A percentile compares a stretch with the other conserved stretches of the same genome.
These are phyloP conservation scores for Napeogenes sylphis DNA, from an alignment of 2,888 invertebrate species.

Conservation along the genomic window DNA sequence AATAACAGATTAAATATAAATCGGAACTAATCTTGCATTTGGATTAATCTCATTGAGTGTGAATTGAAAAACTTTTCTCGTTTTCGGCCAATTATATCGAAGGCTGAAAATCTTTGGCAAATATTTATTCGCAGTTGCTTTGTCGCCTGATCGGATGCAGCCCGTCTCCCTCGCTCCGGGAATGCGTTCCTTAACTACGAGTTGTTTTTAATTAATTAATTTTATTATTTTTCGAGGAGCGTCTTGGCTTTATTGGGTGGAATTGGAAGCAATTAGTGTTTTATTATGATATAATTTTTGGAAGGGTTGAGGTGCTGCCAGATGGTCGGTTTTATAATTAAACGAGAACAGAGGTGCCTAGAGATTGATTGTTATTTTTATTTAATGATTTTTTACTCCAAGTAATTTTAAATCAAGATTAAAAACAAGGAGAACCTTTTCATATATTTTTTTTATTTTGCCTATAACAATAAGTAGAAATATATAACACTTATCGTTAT, in stretches of 20 bases:
- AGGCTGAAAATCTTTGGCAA: constrained; percentile 60
- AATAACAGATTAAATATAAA: constrained; percentile 36
- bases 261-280: constrained; percentile 76
- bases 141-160: constrained; percentile 16
- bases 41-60: constrained; percentile 56
- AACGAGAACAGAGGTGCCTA: constrained; percentile 11
- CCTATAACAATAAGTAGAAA: no score
- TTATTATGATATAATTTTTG: constrained; percentile 78
- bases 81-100: constrained; percentile 65
- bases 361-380: neutral
- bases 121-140: constrained; percentile 51
- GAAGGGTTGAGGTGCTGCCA: constrained; percentile 69
- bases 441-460: no score
- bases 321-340: constrained; percentile 35
- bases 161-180: constrained; percentile 8
- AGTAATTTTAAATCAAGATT: neutral
- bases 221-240: constrained; percentile 71
- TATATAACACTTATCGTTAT: no score
- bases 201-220: constrained; percentile 77
- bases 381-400: neutral
- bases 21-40: constrained; percentile 50
- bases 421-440: no score
- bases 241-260: constrained; percentile 73
- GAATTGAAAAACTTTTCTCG: constrained; percentile 75
- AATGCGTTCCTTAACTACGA: constrained; percentile 11